Base-by-base conservation (phyloP, 2,113 vertebrate species). In the Anhinga rufa region DNA sequence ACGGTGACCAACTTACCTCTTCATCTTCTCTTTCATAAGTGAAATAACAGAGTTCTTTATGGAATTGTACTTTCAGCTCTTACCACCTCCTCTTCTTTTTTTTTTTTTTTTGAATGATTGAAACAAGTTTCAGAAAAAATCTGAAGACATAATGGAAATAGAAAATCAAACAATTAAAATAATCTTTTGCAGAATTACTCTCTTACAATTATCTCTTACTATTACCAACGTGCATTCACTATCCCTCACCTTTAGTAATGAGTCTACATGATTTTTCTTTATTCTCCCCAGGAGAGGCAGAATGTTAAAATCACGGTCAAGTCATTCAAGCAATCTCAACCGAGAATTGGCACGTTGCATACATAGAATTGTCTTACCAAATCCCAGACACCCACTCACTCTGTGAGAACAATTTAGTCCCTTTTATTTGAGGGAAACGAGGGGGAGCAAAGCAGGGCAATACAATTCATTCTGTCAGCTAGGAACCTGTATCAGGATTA, bases 401-500 rank as follows among this genome's bases (percentile, higher is more conserved):
- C 31, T 6, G 17, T 7, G 78, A 68, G 57, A 76, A 54, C 24
- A 21, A 14, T 82, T 21, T 24, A 58, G 42, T 22, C 38, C 9
- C 20, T 58, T 84, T 38, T 57, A 38, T 24, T 89, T 28, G 66
- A 96, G 95, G 87, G 95, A 96, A 97, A 97, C 0, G 85, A 96
- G 94, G 90, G 87, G 93, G 87, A 95, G 81, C 52, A 0, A 40
- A 85, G 49, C 44, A 19, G 22, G 40, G 83, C 48, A 13, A 12
- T 13, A 1, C 69, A 16, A 93, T 62, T 88, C 4, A 58, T 49
- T 20, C 78, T 77, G 90, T 77, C 87, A 92, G 22, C 77, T 46
- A 54, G 61, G 68, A 88, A 22, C 55, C 61, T 29, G 34, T 61
- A 96, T 91, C 94, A 90, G 95, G 96, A 97, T 96, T 21, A 88